Percentiles rank a stretch among this genome's conserved stretches.
phyloP scores from a whole-genome alignment of 2,797 vertebrate species.

The Pogoniulus pusillus region DNA sequence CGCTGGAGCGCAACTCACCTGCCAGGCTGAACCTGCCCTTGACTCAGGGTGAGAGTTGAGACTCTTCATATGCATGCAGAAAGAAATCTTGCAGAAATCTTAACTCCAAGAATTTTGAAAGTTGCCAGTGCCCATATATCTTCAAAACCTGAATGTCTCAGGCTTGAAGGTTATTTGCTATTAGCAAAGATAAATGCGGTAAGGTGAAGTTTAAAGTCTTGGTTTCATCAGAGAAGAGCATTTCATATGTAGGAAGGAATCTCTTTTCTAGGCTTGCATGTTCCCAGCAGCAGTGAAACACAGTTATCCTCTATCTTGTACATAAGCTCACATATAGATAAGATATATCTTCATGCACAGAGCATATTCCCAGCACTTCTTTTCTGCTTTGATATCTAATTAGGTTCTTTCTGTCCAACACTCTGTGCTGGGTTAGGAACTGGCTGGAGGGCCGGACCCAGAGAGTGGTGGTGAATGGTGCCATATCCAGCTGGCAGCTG shows the following conservation, averaged over 20 bases:
- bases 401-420: background rate
- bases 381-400: background rate
- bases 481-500: too few species aligned
- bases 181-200: background rate
- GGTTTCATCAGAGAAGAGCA: background rate
- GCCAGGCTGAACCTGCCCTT: constrained; percentile 80
- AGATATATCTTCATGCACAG: background rate
- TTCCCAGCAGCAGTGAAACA: background rate
- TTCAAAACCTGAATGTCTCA: background rate
- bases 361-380: background rate
- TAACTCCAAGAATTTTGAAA: background rate
- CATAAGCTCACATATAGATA: background rate
- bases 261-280: accelerated
- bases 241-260: background rate
- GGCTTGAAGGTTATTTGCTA: background rate
- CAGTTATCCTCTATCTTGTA: background rate
- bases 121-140: background rate
- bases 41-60: constrained; percentile 74
- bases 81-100: background rate
- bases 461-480: too few species aligned
- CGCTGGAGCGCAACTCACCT: constrained; percentile 70
- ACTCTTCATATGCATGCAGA: background rate
- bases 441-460: too few species aligned
- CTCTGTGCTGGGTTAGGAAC: too few species aligned
- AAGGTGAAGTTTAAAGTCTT: background rate